Evolutionary conservation across 2,888 invertebrate genomes (phyloP).

Genomic region (Eulithis prunata): DNA sequence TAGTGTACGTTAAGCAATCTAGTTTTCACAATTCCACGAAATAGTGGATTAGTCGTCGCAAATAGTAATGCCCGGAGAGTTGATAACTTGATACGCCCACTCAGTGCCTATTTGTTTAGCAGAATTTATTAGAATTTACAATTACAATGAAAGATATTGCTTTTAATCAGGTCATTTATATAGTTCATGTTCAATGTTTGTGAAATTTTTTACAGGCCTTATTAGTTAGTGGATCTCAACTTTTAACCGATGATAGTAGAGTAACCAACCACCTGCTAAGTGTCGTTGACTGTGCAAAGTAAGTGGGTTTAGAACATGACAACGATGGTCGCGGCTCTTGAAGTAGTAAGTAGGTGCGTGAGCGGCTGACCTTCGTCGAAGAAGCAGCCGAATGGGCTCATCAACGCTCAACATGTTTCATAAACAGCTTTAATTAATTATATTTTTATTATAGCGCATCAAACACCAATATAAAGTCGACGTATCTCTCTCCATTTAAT

Average conservation of each 20-base stretch:
- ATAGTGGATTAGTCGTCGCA: slow-evolving; percentile 60
- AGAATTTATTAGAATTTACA: background rate
- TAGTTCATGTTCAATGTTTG: too few relatives aligned
- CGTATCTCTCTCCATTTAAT: slow-evolving; percentile 23
- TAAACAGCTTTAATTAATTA: slow-evolving; percentile 60
- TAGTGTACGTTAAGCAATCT: slow-evolving; percentile 57
- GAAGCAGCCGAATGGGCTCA: slow-evolving; percentile 71
- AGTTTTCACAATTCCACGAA: slow-evolving; percentile 72
- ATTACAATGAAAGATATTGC: background rate
- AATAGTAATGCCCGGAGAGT: slow-evolving; percentile 56
- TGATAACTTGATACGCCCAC: slow-evolving; percentile 46
- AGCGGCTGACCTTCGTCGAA: slow-evolving; percentile 71
- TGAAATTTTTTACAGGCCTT: too few relatives aligned
- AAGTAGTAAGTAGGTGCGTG: slow-evolving; percentile 60
- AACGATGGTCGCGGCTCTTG: slow-evolving; percentile 41
- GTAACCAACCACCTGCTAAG: background rate
- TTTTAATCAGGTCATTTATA: too few relatives aligned
- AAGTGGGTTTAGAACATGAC: slow-evolving; percentile 35
- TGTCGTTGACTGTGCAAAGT: background rate
- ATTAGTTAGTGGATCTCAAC: too few relatives aligned
- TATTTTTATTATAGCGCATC: slow-evolving; percentile 54
- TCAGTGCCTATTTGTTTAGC: slow-evolving; percentile 19
- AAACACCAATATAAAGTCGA: slow-evolving; percentile 41
- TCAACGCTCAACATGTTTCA: slow-evolving; percentile 65
- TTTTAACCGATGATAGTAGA: background rate